Percentiles rank a stretch among this genome's conserved stretches.
phyloP scores from a whole-genome alignment of 2,797 vertebrate species.

The Thalassophryne amazonica region DNA sequence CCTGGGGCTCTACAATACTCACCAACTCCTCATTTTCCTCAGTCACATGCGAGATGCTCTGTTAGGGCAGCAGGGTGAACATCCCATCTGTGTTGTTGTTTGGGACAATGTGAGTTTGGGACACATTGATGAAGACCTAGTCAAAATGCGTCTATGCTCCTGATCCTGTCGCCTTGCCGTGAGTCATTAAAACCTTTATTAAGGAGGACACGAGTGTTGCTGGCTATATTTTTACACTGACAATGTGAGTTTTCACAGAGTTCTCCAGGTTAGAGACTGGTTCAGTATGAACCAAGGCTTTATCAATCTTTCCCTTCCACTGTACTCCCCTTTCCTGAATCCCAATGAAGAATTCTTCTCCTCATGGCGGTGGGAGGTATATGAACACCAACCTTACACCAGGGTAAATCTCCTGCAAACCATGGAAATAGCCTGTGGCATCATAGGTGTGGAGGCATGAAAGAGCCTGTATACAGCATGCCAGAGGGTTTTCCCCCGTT shows the following conservation, averaged over 20 bases:
- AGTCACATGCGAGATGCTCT: not conserved
- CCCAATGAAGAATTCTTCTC: not conserved
- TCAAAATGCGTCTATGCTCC: no score
- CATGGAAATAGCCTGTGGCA: constrained; percentile 4
- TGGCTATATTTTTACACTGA: no score
- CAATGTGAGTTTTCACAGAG: not conserved
- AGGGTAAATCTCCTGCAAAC: constrained; percentile 5
- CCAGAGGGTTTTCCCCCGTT: not conserved
- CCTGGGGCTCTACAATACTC: not conserved
- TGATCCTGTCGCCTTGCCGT: no score
- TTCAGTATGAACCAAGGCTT: not conserved
- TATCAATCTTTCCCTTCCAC: not conserved
- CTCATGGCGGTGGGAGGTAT: constrained; percentile 6
- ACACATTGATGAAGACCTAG: no score
- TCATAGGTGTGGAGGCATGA: not conserved
- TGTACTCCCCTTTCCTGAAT: no score
- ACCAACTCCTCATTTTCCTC: constrained; percentile 2
- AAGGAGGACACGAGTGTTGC: no score
- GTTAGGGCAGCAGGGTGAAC: constrained; percentile 4
- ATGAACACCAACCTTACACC: not conserved
- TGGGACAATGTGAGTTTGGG: no score
- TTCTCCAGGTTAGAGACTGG: not conserved
- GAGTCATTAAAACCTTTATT: no score
- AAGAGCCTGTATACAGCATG: not conserved
- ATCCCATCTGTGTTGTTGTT: constrained; percentile 5